A percentile compares a stretch with the other conserved stretches of the same genome.
These are phyloP conservation scores for Idaea dimidiata DNA, from an alignment of 2,888 invertebrate species.

Conservation along the genomic window DNA sequence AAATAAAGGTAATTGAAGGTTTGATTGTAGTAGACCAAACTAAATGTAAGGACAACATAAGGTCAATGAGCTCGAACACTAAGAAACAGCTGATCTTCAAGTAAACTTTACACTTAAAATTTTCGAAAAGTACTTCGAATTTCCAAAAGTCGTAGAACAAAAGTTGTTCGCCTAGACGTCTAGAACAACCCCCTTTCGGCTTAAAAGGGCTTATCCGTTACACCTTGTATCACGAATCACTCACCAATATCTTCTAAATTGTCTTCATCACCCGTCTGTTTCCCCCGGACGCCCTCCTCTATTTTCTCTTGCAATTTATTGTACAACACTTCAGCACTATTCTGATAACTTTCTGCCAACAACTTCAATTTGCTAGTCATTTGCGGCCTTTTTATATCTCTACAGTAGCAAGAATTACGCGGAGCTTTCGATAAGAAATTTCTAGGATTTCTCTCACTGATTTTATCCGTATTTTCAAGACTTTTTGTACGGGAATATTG, in stretches of 20 bases:
- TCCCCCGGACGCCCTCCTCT: conserved; percentile 26
- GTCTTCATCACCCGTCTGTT: conserved; percentile 12
- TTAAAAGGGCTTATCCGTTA: no score
- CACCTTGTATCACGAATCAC: conserved; percentile 18
- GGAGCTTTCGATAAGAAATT: background rate
- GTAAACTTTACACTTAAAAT: no score
- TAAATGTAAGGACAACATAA: no score
- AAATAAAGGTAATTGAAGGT: no score
- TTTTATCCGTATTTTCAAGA: background rate
- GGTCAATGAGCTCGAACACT: no score
- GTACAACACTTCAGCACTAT: conserved; percentile 32
- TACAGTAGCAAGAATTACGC: conserved; percentile 47
- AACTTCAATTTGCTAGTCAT: conserved; percentile 55
- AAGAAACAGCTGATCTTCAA: no score
- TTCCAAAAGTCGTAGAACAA: no score
- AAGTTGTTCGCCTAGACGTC: no score
- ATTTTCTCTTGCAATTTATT: conserved; percentile 34
- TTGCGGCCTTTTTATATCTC: conserved; percentile 40
- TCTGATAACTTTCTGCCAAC: conserved; percentile 48
- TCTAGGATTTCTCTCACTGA: conserved; percentile 7
- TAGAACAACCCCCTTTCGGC: no score
- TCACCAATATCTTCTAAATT: conserved; percentile 51
- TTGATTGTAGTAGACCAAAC: no score
- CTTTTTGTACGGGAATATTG: no score
- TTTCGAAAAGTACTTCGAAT: no score